Conservation (phyloP, 2,113 vertebrate genomes). For the Myanophis thanlyinensis region DNA sequence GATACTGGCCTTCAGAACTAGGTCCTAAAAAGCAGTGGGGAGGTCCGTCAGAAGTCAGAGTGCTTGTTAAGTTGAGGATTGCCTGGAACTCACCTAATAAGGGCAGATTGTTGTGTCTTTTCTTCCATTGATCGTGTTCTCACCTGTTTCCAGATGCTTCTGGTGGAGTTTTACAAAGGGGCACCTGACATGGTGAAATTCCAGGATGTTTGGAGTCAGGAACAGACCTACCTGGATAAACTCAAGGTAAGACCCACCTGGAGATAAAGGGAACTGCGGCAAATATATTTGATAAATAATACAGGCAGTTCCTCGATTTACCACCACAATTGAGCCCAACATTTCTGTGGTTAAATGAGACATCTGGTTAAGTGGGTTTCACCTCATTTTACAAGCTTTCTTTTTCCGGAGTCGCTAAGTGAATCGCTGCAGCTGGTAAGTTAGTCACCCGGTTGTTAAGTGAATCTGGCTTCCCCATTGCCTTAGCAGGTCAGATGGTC, state of each 20-base stretch:
- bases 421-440: no score
- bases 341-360: no score
- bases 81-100: background rate
- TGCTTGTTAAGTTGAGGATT: background rate
- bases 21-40: background rate
- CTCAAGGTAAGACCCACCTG: slow-evolving; percentile 79
- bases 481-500: no score
- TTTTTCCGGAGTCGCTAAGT: no score
- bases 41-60: background rate
- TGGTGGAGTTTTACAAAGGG: slow-evolving; percentile 89
- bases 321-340: no score
- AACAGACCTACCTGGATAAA: slow-evolving; percentile 91
- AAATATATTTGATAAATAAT: no score
- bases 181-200: slow-evolving; percentile 90
- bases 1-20: background rate
- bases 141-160: slow-evolving; percentile 74
- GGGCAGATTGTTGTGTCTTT: no score
- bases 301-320: no score
- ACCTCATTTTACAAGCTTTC: no score
- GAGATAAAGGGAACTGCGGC: fast-evolving
- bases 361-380: no score
- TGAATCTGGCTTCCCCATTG: no score
- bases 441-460: no score
- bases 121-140: background rate
- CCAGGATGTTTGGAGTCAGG: slow-evolving; percentile 86